Percentiles rank a stretch among this genome's conserved stretches.
phyloP scores from a whole-genome alignment of 2,888 invertebrate genomes.

The Tinea semifulvella region DNA sequence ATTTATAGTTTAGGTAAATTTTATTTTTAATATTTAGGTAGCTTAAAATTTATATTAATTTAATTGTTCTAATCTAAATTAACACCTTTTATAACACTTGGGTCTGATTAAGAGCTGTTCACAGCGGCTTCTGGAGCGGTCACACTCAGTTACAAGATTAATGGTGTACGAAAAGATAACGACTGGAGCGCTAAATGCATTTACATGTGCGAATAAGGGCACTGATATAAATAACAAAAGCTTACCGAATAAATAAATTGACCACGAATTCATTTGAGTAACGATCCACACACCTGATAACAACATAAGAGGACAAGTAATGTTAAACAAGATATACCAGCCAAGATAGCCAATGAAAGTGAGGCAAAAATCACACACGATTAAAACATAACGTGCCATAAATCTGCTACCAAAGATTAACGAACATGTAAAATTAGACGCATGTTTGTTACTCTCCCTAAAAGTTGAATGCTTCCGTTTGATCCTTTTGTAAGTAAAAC shows the following conservation, averaged over 20 bases:
- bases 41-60: too few relatives aligned
- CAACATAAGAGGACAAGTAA: background rate
- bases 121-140: constrained; percentile 35
- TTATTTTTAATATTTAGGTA: too few relatives aligned
- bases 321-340: background rate
- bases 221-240: constrained; percentile 40
- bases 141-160: constrained; percentile 64
- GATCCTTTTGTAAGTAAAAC: constrained; percentile 24
- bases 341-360: background rate
- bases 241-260: constrained; percentile 13
- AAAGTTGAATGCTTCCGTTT: constrained; percentile 42
- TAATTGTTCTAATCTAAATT: background rate
- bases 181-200: constrained; percentile 61
- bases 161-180: constrained; percentile 59
- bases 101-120: constrained; percentile 57
- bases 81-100: constrained; percentile 3
- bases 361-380: background rate
- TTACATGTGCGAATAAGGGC: constrained; percentile 61
- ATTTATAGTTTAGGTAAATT: too few relatives aligned
- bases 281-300: constrained; percentile 10
- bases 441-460: constrained; percentile 18
- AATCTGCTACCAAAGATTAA: constrained; percentile 6
- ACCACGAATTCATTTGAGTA: constrained; percentile 12
- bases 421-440: background rate
- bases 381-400: constrained; percentile 1